Evolutionary conservation across 64 coral and sea anemone genomes (phyloP).

Genomic region (Dendrophyllia cribrosa): DNA sequence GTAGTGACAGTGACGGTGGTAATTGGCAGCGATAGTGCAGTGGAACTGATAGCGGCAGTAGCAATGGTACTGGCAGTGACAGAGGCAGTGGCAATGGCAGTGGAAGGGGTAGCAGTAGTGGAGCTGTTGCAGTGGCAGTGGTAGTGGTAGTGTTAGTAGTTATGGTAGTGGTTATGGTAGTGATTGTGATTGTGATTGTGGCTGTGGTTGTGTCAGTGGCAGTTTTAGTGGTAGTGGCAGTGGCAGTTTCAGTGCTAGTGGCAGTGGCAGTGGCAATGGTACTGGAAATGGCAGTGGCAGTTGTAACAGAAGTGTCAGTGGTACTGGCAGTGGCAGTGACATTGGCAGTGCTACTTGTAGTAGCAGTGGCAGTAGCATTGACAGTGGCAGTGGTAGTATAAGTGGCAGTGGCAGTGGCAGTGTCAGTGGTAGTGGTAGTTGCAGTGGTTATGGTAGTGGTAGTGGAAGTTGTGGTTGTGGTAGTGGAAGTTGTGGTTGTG

Average conservation of each 20-base stretch:
- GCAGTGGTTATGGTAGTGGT: neutral
- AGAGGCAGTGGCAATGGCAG: neutral
- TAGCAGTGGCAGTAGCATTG: slow-evolving; percentile 19
- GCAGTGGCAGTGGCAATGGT: neutral
- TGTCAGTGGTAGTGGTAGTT: neutral
- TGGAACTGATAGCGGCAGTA: no score
- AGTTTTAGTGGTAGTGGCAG: neutral
- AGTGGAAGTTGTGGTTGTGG: neutral
- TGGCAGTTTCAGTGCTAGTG: neutral
- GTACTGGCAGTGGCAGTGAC: neutral
- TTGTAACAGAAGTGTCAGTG: neutral
- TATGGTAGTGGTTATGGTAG: no score
- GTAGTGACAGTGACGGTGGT: neutral
- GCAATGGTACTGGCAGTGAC: neutral
- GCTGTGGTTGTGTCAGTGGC: no score
- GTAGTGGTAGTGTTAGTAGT: neutral
- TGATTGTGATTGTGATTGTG: no score
- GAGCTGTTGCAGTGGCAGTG: neutral
- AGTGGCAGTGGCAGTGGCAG: slow-evolving; percentile 15
- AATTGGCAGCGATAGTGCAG: no score
- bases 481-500: neutral
- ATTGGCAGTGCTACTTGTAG: neutral
- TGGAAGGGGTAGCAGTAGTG: neutral
- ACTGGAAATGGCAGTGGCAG: neutral
- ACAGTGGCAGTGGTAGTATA: neutral